A percentile compares a stretch with the other conserved stretches of the same genome.
Evolutionary conservation across 2,888 invertebrate genomes (phyloP).

Genomic region (Biston stratarius): DNA sequence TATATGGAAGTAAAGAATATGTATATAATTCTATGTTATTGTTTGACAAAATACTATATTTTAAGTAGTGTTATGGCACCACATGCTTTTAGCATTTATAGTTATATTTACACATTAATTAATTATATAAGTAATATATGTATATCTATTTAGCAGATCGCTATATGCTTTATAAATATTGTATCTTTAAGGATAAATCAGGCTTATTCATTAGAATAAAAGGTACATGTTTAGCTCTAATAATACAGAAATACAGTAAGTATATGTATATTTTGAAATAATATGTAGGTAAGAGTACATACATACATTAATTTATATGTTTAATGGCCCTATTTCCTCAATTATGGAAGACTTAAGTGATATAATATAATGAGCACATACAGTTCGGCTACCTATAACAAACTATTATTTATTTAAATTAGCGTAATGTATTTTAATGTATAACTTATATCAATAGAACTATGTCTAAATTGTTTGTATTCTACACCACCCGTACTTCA

Average conservation of each 20-base stretch:
- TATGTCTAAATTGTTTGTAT: slow-evolving; percentile 33
- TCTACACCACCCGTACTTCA: slow-evolving; percentile 70
- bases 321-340: slow-evolving; percentile 51
- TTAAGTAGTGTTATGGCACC: slow-evolving; percentile 81
- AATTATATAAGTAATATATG: slow-evolving; percentile 43
- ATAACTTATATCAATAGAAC: slow-evolving; percentile 21
- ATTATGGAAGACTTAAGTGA: slow-evolving; percentile 73
- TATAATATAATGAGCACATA: slow-evolving; percentile 56
- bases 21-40: slow-evolving; percentile 50
- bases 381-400: slow-evolving; percentile 28
- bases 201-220: slow-evolving; percentile 50
- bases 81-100: slow-evolving; percentile 81
- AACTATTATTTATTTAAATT: slow-evolving; percentile 42
- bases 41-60: slow-evolving; percentile 68
- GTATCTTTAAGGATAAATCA: slow-evolving; percentile 51
- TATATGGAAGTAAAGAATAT: slow-evolving; percentile 30
- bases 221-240: slow-evolving; percentile 49
- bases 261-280: slow-evolving; percentile 26
- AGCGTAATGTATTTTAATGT: slow-evolving; percentile 27
- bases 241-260: slow-evolving; percentile 10
- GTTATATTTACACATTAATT: slow-evolving; percentile 67
- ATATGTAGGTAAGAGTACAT: slow-evolving; percentile 11
- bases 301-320: slow-evolving; percentile 24
- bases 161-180: slow-evolving; percentile 47
- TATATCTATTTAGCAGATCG: slow-evolving; percentile 57